Evolutionary conservation across 2,888 invertebrate genomes (phyloP).

Genomic region (Troides oblongomaculatus): DNA sequence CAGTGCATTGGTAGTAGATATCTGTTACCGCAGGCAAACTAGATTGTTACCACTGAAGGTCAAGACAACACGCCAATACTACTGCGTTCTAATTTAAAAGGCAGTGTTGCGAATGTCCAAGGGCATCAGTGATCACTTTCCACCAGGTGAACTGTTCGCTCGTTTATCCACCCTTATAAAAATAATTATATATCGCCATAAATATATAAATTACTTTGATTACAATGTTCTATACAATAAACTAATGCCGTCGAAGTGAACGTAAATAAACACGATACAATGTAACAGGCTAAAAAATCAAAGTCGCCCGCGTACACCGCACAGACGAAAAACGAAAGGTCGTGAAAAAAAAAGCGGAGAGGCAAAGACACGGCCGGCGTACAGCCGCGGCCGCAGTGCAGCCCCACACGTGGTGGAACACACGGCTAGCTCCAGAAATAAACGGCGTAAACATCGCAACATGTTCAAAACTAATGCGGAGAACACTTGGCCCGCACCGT

Average conservation of each 20-base stretch:
- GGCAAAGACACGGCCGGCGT: conserved; percentile 22
- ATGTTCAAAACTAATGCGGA: conserved; percentile 66
- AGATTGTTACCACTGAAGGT: too few species aligned
- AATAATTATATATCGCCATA: too few species aligned
- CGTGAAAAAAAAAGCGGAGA: conserved; percentile 29
- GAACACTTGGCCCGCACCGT: conserved; percentile 67
- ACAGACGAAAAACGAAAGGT: conserved; percentile 29
- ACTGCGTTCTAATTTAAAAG: too few species aligned
- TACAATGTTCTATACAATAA: background rate
- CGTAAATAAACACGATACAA: background rate
- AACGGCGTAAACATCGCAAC: conserved; percentile 67
- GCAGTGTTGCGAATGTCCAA: too few species aligned
- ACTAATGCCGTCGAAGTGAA: background rate
- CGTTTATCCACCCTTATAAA: too few species aligned
- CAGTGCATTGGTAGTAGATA: too few species aligned
- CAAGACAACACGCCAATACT: too few species aligned
- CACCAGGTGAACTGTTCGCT: too few species aligned
- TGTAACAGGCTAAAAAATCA: conserved; percentile 12
- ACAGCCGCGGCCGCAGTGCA: conserved; percentile 30
- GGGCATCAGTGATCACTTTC: too few species aligned
- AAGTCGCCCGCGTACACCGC: conserved; percentile 11
- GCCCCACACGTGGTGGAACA: conserved; percentile 63
- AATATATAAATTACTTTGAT: too few species aligned
- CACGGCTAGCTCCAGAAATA: conserved; percentile 72
- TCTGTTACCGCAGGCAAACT: too few species aligned